Percentiles rank a stretch among this genome's conserved stretches.
These are phyloP conservation scores for Capricornis sumatraensis DNA, from an alignment of 2,113 vertebrate species.

Conservation along the genomic window DNA sequence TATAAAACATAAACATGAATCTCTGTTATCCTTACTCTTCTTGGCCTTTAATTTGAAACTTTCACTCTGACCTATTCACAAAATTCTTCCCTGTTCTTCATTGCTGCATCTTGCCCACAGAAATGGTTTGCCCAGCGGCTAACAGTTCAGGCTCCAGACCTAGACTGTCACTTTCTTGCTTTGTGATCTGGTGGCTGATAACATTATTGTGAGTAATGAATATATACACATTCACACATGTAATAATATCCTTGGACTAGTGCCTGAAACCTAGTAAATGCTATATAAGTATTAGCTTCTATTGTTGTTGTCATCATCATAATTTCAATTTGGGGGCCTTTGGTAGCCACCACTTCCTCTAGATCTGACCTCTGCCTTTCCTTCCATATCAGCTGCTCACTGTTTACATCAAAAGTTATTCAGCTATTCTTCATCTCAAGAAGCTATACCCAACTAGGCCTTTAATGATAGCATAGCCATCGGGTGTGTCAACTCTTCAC, in stretches of 20 bases:
- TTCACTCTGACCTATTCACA: neutral
- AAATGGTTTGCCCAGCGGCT: neutral
- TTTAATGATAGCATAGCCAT: neutral
- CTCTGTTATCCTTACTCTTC: neutral
- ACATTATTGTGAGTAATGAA: neutral
- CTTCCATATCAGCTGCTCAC: neutral
- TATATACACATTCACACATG: neutral
- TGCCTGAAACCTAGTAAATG: neutral
- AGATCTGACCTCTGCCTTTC: neutral
- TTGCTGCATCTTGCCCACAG: neutral
- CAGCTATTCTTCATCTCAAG: neutral
- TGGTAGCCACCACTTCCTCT: neutral
- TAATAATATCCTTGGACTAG: neutral
- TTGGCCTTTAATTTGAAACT: neutral
- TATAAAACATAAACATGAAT: neutral
- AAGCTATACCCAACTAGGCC: neutral
- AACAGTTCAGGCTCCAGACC: neutral
- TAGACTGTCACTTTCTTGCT: neutral
- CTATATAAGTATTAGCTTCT: neutral
- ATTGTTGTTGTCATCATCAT: neutral
- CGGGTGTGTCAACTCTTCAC: neutral
- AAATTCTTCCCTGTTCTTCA: neutral
- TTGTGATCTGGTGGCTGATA: neutral
- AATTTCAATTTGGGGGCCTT: neutral
- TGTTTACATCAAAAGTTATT: neutral